Base-by-base conservation (phyloP, 1,140 invertebrate species). In the Ectropis grisescens region DNA sequence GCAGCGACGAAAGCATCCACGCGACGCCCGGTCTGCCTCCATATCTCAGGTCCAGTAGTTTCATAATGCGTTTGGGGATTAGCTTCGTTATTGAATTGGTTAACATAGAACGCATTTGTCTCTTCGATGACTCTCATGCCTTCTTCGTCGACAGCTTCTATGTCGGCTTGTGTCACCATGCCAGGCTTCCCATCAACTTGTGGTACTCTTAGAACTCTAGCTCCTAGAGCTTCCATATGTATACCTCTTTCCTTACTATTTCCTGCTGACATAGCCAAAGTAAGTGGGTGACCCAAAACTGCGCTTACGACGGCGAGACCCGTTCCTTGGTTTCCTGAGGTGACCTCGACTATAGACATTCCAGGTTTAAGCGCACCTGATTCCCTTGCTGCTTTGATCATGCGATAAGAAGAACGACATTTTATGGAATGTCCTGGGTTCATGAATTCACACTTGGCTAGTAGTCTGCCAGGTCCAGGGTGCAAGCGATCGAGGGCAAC, bases 381-480 rank as follows among this genome's bases (percentile, higher is more conserved):
- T 31, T 60, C 50, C 1, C 37, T 33, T 7, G 75, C 75, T 12
- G 53, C 47, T 11, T 55, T 31, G 33, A 80, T 61, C 75, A 80
- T 80, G 32, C 61, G 45, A 10, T 75, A 13, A 2, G 75, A 72
- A 3, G 75, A 76, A 2, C 75, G 57, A 27, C 64, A 66, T 52
- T 80, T 80, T 10, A 80, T 64, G 1, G 75, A 80, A 11, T 62
- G 71, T 29, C 71, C 75, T 1, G 75, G 75, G 22, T 80, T 80
- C 67, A 76, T 76, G 22, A 72, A 79, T 31, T 79, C 74, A 49
- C 74, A 79, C 68, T 79, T 79, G 0, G 54, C 71, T 13, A 79
- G 31, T 27, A 79, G 65, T 10, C 74, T 33, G 5, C 74, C 71
- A 1, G 74, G 74, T 3, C 74, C 74, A 0, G 69, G 13, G 38